Base-by-base conservation (phyloP, 2,113 vertebrate genomes). In the Tetrao urogallus region DNA sequence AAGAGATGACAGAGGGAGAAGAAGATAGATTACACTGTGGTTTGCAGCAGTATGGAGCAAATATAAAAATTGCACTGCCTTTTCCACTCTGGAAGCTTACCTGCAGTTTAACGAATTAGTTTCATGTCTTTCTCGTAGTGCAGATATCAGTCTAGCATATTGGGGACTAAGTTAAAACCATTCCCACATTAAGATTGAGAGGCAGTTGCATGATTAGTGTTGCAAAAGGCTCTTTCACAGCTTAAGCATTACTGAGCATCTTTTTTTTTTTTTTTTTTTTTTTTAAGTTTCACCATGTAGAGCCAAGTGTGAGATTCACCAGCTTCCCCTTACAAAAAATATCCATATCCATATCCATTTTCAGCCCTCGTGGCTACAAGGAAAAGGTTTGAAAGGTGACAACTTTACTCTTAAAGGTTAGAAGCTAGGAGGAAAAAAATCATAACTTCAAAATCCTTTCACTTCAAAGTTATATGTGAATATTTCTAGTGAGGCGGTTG, bases 61-160 rank as follows among this genome's bases (percentile, higher is more conserved):
- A 72, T 54, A 57, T 24, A 67, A 78, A 66, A 67, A 14, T 3
- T 40, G 50, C 43, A 47, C 56, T 34, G 65, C 34, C 9, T 21
- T n/a, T 86, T 48, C 57, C 25, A 90, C 15, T 25, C 32, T 32
- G 79, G 60, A 40, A 80, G 52, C 43, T 81, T 91, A 38, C 12
- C 80, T 88, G 80, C 28, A 38, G 1, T 34, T 67, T 6, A 71
- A 9, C 52, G 38, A 86, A 32, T 43, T 65, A 71, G 32, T 10
- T 0, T 0, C 50, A 20, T 4, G 0, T 30, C 45, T n/a, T 22
- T 71, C 60, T 76, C 36, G 12, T 1, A 74, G 27, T 4, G 52
- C 67, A 81, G 58, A 82, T 76, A 81, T 58, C 43, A 72, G 58
- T 30, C 58, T 45, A n/a, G 34, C 12, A 30, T 5, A 28, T 9